A percentile compares a stretch with the other conserved stretches of the same genome.
Evolutionary conservation across 1,140 invertebrate species (phyloP).

Genomic region (Eulimnadia texana): DNA sequence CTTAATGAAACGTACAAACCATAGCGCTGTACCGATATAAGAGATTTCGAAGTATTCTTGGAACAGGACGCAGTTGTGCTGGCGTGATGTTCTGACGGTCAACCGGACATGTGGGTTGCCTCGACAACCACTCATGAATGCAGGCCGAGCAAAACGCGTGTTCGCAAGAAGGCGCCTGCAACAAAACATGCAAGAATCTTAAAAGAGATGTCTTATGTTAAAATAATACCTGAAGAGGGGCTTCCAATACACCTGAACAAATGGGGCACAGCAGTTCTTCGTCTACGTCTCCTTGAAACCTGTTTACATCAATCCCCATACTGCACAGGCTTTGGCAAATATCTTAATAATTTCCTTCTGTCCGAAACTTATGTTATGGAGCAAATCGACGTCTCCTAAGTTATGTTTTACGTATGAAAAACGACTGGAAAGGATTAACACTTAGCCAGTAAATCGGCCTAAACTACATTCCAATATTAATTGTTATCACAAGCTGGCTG

Average conservation of each 20-base stretch:
- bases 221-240: conserved; percentile 63
- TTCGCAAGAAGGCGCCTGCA: conserved; percentile 82
- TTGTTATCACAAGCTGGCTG: too few species aligned
- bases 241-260: conserved; percentile 76
- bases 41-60: conserved; percentile 79
- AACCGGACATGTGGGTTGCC: conserved; percentile 83
- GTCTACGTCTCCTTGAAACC: conserved; percentile 80
- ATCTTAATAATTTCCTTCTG: too few species aligned
- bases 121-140: conserved; percentile 84
- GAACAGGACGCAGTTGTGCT: conserved; percentile 72
- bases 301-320: conserved; percentile 79
- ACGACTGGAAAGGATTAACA: too few species aligned
- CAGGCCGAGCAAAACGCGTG: conserved; percentile 88
- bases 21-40: conserved; percentile 46
- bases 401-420: too few species aligned
- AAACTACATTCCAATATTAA: too few species aligned
- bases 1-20: not conserved
- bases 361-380: too few species aligned
- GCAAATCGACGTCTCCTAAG: too few species aligned
- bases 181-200: conserved; percentile 18
- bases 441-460: too few species aligned
- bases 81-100: conserved; percentile 76
- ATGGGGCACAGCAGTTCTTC: conserved; percentile 85
- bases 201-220: not conserved
- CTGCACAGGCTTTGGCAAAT: too few species aligned